Conservation (phyloP, 1,140 invertebrate species). For the Lysiphlebus fabarum region DNA sequence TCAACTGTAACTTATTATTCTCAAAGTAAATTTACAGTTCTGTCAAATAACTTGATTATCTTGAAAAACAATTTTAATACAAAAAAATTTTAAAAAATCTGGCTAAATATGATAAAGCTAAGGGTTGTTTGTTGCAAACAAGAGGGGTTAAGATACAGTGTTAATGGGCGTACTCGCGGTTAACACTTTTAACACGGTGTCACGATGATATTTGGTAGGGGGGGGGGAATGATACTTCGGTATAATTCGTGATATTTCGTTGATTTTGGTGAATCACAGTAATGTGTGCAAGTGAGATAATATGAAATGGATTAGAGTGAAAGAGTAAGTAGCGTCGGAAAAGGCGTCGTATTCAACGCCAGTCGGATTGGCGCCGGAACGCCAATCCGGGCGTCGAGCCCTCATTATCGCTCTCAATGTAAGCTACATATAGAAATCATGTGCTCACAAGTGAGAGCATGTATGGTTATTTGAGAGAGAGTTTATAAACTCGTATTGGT, state of each 20-base stretch:
- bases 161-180: constrained; percentile 56
- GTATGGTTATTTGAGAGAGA: too few species aligned
- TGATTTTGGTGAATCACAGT: background rate
- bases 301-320: constrained; percentile 14
- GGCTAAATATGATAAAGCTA: background rate
- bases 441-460: too few species aligned
- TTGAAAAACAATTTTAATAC: too few species aligned
- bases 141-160: constrained; percentile 37
- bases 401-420: constrained; percentile 49
- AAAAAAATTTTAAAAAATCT: too few species aligned
- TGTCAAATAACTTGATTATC: too few species aligned
- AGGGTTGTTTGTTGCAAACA: constrained; percentile 25
- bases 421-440: constrained; percentile 18
- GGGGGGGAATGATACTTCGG: constrained; percentile 21
- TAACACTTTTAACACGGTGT: constrained; percentile 46
- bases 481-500: background rate
- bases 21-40: too few species aligned
- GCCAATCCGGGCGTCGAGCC: constrained; percentile 52
- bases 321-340: constrained; percentile 39
- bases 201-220: constrained; percentile 5
- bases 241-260: constrained; percentile 16
- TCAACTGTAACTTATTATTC: too few species aligned
- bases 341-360: constrained; percentile 53
- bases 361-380: constrained; percentile 49
- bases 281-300: background rate